These are phyloP conservation scores for Ophion slaviceki DNA, from an alignment of 2,888 invertebrate genomes.

Conservation along the genomic window DNA sequence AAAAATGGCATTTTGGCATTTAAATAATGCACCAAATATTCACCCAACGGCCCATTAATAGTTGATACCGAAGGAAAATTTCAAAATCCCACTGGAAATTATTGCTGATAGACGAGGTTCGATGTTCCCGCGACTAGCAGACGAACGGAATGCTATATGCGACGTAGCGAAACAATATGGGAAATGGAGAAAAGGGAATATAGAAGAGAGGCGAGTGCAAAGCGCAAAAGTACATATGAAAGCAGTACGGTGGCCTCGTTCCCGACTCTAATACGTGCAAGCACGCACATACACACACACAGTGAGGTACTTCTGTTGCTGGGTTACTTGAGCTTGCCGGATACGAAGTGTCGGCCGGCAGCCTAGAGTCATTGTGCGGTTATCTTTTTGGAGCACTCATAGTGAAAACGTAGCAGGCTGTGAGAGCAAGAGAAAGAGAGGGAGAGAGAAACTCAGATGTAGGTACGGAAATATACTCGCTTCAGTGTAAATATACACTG, in stretches of 20 bases:
- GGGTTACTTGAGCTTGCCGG: conserved; percentile 70
- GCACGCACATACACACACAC: conserved; percentile 18
- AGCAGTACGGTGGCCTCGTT: conserved; percentile 60
- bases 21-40: too few relatives aligned
- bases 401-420: conserved; percentile 47
- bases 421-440: conserved; percentile 43
- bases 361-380: conserved; percentile 69
- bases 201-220: conserved; percentile 39
- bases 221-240: conserved; percentile 48
- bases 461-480: conserved; percentile 54
- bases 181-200: conserved; percentile 47
- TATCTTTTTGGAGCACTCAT: conserved; percentile 77
- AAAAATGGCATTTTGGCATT: too few relatives aligned
- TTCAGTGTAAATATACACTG: not conserved
- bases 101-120: conserved; percentile 1
- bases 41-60: not conserved
- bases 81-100: not conserved
- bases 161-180: conserved; percentile 55
- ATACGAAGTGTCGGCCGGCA: conserved; percentile 71
- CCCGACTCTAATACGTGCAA: conserved; percentile 56
- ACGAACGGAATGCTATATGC: conserved; percentile 16
- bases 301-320: conserved; percentile 36
- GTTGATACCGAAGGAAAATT: not conserved
- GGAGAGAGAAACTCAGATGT: conserved; percentile 43
- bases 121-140: conserved; percentile 19